Base-by-base conservation (phyloP, 2,888 invertebrate genomes). In the Meandrusa payeni region DNA sequence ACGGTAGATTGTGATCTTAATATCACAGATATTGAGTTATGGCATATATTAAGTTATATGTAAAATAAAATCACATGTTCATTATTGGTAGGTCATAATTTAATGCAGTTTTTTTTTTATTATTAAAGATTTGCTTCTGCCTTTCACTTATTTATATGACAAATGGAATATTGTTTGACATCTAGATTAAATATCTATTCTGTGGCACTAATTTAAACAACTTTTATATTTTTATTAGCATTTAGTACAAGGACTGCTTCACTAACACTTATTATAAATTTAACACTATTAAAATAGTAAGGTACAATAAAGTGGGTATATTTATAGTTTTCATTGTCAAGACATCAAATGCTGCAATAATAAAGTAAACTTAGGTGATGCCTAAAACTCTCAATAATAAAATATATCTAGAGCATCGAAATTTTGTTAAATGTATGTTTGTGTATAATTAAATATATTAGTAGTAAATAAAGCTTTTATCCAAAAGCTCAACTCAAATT, bases 71-170 rank as follows among this genome's bases (percentile, higher is more conserved):
- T 60, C 64, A 53, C 52, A 61, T 66, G 40, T 69, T 75, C 67
- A 80, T 81, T 83, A 85, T 79, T 85, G 80, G 82, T 86, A 86
- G 85, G 85, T 87, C 85, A 85, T 86, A 86, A 85, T 87, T 87
- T 86, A 87, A 86, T 86, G 85, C 80, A 78, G 76, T 83, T 86
- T 79, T 77, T 62, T n/a, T 81, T 86, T 82, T 71, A 73, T 72
- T 65, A 76, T 74, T 80, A 77, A 82, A 82, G 81, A 81, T 82
- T 83, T 79, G 76, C 73, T 76, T 82, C 76, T 79, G 82, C 77
- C n/a, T 76, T 80, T 85, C 75, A 80, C 81, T 85, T 87, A 85
- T 78, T 83, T 72, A 82, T 85, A 87, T 85, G 86, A 86, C 86
- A 86, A 72, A 86, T 87, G 87, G 87, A 87, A 87, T 87, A 87